Evolutionary conservation across 2,113 vertebrate genomes (phyloP), one percentile per base, ranked within the genome.

Genomic region (Ciconia maguari): DNA sequence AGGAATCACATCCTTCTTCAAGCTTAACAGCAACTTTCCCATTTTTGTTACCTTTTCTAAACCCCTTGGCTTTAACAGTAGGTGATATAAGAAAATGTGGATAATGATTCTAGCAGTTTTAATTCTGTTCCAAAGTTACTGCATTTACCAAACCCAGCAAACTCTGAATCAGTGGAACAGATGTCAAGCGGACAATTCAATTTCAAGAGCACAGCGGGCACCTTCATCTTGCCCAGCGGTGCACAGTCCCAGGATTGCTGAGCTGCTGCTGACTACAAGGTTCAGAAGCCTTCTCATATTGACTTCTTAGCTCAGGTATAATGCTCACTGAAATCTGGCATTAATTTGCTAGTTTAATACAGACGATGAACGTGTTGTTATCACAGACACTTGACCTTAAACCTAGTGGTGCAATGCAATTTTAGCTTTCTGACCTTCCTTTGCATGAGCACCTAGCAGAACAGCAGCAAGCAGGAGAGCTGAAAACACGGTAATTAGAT

Each of bases 181-280:
- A 48, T 55, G 51, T 60, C 88, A 69, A 70, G 60, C 58, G 91
- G 48, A 81, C 36, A 72, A 61, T 52, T 62, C 75, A 29, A 51
- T 44, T 46, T 16, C 41, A 83, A 21, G 32, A 89, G 68, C 66
- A 54, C 55, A 58, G 41, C 3, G 13, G 61, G 38, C 51, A 74
- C 0, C 1, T 66, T 69, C 4, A 3, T 55, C 65, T 24, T 87
- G 83, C 51, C 51, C 32, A 3, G 1, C 1, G 25, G 17, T 27
- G 49, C 32, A 18, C 34, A 14, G 68, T 6, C 30, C 46, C 21
- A 13, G 32, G 49, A 61, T 0, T 44, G 51, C 82, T 79, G 81
- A 75, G 69, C 65, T 61, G 1, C 70, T 38, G 34, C 82, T 83
- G 52, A 16, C 64, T 54, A 20, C 30, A 13, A 42, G 87, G 74